Conservation (phyloP, 2,797 vertebrate species). For the Acropternis orthonyx region DNA sequence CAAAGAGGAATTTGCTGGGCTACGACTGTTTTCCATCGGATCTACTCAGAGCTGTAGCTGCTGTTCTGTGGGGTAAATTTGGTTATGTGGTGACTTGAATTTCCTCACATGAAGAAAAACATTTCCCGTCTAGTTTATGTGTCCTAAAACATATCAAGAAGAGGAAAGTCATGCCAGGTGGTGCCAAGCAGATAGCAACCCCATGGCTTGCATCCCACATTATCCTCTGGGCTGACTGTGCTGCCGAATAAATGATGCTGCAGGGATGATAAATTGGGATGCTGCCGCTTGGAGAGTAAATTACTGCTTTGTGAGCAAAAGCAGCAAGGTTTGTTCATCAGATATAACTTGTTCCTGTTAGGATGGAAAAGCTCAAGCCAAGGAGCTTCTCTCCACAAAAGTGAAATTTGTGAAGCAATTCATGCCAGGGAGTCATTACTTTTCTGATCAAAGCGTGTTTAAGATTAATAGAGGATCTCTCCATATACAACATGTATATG, state of each 20-base stretch:
- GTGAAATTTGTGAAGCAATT: conserved; percentile 50
- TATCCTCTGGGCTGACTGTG: neutral
- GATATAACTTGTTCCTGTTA: conserved; percentile 24
- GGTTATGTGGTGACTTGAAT: neutral
- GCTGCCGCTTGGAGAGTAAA: neutral
- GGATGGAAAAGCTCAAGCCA: conserved; percentile 15
- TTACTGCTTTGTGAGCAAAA: neutral
- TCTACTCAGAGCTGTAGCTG: neutral
- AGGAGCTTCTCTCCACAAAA: neutral
- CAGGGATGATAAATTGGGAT: neutral
- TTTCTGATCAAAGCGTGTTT: conserved; percentile 44
- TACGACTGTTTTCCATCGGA: conserved; percentile 19
- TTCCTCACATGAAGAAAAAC: neutral
- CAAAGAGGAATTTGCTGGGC: neutral
- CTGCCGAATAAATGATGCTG: neutral
- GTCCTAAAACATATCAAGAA: neutral
- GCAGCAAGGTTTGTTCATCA: conserved; percentile 9
- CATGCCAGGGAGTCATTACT: conserved; percentile 1
- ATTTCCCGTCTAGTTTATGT: neutral
- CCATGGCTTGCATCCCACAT: neutral
- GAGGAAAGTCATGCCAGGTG: neutral
- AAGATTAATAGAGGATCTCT: conserved; percentile 1
- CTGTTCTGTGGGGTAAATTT: neutral
- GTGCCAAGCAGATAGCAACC: neutral
- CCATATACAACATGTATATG: neutral